Percentiles rank a stretch among this genome's conserved stretches.
These are phyloP conservation scores for Araneus ventricosus DNA, from an alignment of 1,140 invertebrate genomes.

Conservation along the genomic window DNA sequence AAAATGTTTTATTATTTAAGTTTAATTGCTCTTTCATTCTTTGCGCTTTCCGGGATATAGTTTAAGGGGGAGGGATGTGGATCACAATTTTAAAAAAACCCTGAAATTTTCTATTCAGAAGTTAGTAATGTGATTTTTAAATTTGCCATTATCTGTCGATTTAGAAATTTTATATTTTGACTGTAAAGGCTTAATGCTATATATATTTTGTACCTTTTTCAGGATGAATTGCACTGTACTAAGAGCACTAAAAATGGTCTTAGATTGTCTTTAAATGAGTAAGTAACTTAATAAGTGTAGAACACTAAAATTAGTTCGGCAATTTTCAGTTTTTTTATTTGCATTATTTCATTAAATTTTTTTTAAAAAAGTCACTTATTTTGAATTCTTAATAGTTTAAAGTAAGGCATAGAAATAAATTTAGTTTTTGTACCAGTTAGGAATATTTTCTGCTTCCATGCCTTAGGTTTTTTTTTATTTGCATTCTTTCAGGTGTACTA, in stretches of 20 bases:
- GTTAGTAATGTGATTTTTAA: too few relatives aligned
- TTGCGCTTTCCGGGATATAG: too few relatives aligned
- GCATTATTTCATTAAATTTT: background rate
- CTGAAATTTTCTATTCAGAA: too few relatives aligned
- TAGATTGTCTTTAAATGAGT: conserved; percentile 39
- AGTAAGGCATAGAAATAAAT: background rate
- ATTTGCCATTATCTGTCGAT: too few relatives aligned
- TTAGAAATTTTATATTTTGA: too few relatives aligned
- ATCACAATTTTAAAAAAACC: too few relatives aligned
- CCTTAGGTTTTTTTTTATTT: background rate
- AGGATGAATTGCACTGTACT: conserved; percentile 25
- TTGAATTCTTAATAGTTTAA: background rate
- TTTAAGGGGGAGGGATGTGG: too few relatives aligned
- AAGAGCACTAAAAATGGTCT: background rate
- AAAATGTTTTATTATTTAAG: too few relatives aligned
- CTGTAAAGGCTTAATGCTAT: too few relatives aligned
- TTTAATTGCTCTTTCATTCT: too few relatives aligned
- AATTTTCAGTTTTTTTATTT: background rate
- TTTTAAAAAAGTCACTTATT: too few relatives aligned
- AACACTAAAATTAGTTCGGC: background rate
- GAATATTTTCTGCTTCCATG: background rate
- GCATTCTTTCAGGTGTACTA: conserved; percentile 47
- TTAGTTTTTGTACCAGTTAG: background rate
- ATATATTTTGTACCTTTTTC: background rate
- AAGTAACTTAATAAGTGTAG: background rate